A percentile compares a stretch with the other conserved stretches of the same genome.
These are phyloP conservation scores for Apodemia duryi DNA, from an alignment of 2,888 invertebrate genomes.

Conservation along the genomic window DNA sequence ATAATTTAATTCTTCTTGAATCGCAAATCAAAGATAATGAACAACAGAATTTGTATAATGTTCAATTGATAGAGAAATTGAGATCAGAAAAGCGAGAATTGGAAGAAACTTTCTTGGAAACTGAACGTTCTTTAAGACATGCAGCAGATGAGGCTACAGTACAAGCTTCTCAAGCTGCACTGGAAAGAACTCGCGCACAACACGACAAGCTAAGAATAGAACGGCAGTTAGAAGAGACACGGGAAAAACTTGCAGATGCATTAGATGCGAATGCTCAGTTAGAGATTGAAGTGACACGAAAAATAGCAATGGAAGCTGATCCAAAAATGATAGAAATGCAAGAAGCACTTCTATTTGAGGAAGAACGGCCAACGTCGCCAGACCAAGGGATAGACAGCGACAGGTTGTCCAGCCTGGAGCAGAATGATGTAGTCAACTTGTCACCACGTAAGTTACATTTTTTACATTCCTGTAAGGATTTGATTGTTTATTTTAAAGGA, in stretches of 20 bases:
- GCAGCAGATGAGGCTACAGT: slow-evolving; percentile 85
- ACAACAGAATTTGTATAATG: slow-evolving; percentile 46
- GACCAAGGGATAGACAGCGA: slow-evolving; percentile 96
- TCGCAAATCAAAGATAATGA: slow-evolving; percentile 52
- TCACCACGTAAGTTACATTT: slow-evolving; percentile 60
- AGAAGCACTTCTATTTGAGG: slow-evolving; percentile 52
- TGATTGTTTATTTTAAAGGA: too few relatives aligned
- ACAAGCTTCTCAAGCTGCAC: slow-evolving; percentile 85
- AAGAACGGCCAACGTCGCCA: slow-evolving; percentile 83
- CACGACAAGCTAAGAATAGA: slow-evolving; percentile 85
- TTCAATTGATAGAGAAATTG: slow-evolving; percentile 49
- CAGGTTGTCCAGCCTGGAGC: slow-evolving; percentile 82
- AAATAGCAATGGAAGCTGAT: slow-evolving; percentile 51
- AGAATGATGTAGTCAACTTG: slow-evolving; percentile 65
- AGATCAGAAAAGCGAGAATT: slow-evolving; percentile 61
- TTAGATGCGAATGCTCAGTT: slow-evolving; percentile 56
- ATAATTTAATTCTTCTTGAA: slow-evolving; percentile 45
- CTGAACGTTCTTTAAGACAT: slow-evolving; percentile 79
- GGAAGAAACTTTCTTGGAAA: slow-evolving; percentile 63
- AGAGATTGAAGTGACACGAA: slow-evolving; percentile 68
- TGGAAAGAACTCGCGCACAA: slow-evolving; percentile 85
- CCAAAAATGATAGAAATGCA: slow-evolving; percentile 51
- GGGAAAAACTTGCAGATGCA: slow-evolving; percentile 60
- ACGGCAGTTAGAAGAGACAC: slow-evolving; percentile 79
- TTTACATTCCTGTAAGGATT: too few relatives aligned